phyloP scores from a whole-genome alignment of 2,113 vertebrate genomes.

The Chinchilla lanigera region DNA sequence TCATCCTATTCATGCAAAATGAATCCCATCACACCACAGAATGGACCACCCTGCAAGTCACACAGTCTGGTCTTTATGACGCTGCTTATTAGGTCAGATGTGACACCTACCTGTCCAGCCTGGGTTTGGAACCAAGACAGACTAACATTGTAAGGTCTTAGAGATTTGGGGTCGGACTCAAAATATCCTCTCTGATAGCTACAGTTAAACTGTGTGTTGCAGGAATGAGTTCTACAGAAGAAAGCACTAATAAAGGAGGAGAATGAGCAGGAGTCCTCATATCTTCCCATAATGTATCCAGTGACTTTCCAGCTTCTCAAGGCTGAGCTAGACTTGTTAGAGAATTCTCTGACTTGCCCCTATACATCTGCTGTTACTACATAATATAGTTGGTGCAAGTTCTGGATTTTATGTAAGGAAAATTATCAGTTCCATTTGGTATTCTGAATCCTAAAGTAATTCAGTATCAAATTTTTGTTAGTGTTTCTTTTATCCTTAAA shows the following conservation, averaged over 20 bases:
- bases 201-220: not conserved
- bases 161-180: not conserved
- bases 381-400: not conserved
- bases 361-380: not conserved
- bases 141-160: not conserved
- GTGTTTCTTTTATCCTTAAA: not conserved
- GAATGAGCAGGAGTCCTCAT: not conserved
- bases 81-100: not conserved
- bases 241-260: not conserved
- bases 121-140: not conserved
- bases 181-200: not conserved
- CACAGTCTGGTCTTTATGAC: not conserved
- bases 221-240: not conserved
- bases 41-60: not conserved
- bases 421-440: not conserved
- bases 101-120: not conserved
- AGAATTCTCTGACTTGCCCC: not conserved
- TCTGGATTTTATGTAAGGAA: not conserved
- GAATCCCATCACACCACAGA: not conserved
- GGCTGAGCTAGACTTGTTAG: not conserved
- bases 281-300: not conserved
- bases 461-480: not conserved
- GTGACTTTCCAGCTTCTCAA: not conserved
- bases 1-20: not conserved
- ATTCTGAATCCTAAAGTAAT: not conserved